Conservation (phyloP, 2,113 vertebrate species). For the Okapia johnstoni region DNA sequence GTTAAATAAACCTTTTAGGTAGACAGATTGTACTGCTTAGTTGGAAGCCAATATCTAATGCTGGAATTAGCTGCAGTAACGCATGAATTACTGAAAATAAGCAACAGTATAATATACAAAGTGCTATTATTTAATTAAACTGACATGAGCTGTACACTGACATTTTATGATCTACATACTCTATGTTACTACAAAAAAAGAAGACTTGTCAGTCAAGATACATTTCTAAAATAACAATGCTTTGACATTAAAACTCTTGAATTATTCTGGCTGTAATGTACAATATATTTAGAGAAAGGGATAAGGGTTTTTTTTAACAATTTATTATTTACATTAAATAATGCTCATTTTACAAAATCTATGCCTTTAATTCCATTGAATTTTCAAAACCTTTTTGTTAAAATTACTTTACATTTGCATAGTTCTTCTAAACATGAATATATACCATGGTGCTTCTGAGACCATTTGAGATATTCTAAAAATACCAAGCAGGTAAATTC, state of each 20-base stretch:
- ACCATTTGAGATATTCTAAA: constrained; percentile 38
- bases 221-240: background rate
- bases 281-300: background rate
- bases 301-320: background rate
- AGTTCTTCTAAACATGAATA: background rate
- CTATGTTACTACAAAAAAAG: background rate
- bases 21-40: constrained; percentile 27
- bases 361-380: background rate
- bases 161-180: background rate
- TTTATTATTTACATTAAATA: background rate
- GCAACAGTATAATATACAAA: constrained; percentile 24
- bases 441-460: background rate
- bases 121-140: constrained; percentile 52
- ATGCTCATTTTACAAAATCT: background rate
- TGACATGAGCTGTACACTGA: constrained; percentile 27
- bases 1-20: constrained; percentile 58
- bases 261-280: background rate
- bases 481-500: constrained; percentile 2
- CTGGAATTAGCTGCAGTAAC: background rate
- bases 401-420: background rate
- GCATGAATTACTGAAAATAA: constrained; percentile 54
- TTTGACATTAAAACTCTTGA: constrained; percentile 21
- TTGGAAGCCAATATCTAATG: background rate
- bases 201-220: background rate
- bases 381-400: background rate